A percentile compares a stretch with the other conserved stretches of the same genome.
These are phyloP conservation scores for Leptinotarsa peninsularis DNA, from an alignment of 2,888 invertebrate species.

Conservation along the genomic window DNA sequence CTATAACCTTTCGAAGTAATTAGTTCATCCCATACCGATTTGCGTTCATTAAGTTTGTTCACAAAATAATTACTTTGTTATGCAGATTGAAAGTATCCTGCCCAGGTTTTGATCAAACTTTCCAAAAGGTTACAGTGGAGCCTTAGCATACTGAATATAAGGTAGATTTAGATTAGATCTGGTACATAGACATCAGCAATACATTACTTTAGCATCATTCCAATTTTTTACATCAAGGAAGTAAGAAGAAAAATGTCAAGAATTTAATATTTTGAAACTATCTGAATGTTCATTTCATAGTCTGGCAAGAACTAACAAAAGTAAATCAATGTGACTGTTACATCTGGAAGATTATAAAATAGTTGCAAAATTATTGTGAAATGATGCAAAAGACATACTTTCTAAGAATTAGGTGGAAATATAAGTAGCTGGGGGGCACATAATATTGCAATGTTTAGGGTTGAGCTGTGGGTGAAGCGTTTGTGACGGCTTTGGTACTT, in stretches of 20 bases:
- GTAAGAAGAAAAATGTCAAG: neutral
- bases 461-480: neutral
- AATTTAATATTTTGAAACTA: neutral
- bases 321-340: too few species aligned
- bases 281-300: neutral
- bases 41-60: neutral
- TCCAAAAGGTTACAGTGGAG: neutral
- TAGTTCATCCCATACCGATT: neutral
- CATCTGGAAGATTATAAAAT: neutral
- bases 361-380: neutral
- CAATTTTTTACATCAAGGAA: neutral
- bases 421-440: neutral
- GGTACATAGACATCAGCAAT: conserved; percentile 12
- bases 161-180: neutral
- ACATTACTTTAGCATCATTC: neutral
- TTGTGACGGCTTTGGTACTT: neutral
- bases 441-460: neutral
- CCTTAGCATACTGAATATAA: neutral
- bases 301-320: neutral
- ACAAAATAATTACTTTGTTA: neutral
- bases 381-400: neutral
- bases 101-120: neutral
- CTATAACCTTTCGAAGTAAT: neutral
- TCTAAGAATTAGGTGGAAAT: neutral
- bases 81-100: neutral